Evolutionary conservation across 2,888 invertebrate genomes (phyloP).

Genomic region (Tipula unca): DNA sequence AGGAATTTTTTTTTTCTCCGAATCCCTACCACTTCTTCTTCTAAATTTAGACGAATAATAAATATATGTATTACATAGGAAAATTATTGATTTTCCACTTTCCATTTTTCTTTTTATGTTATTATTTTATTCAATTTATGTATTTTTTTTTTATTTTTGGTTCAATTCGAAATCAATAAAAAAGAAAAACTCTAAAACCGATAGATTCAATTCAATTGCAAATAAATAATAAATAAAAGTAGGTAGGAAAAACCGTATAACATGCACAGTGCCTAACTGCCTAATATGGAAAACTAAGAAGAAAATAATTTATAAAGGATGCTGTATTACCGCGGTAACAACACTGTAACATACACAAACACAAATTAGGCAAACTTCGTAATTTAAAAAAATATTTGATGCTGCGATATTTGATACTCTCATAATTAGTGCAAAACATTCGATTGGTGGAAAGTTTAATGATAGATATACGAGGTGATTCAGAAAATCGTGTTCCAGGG

Average conservation of each 20-base stretch:
- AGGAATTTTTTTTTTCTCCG: neutral
- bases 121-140: constrained; percentile 2
- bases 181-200: neutral
- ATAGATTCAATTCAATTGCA: neutral
- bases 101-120: neutral
- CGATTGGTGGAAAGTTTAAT: too few relatives aligned
- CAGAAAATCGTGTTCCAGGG: too few relatives aligned
- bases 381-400: too few relatives aligned
- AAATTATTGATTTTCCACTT: neutral
- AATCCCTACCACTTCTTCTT: neutral
- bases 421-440: too few relatives aligned
- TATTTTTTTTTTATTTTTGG: neutral
- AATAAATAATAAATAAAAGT: neutral
- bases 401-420: too few relatives aligned
- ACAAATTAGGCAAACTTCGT: too few relatives aligned
- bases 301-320: too few relatives aligned
- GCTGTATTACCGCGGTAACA: too few relatives aligned
- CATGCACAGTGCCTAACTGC: too few relatives aligned
- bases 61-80: neutral
- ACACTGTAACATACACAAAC: too few relatives aligned
- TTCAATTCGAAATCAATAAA: neutral
- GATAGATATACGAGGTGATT: too few relatives aligned
- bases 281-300: too few relatives aligned
- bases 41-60: constrained; percentile 3
- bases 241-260: neutral